phyloP scores from a whole-genome alignment of 2,797 vertebrate genomes.

The Chlorospingus semifuscus region DNA sequence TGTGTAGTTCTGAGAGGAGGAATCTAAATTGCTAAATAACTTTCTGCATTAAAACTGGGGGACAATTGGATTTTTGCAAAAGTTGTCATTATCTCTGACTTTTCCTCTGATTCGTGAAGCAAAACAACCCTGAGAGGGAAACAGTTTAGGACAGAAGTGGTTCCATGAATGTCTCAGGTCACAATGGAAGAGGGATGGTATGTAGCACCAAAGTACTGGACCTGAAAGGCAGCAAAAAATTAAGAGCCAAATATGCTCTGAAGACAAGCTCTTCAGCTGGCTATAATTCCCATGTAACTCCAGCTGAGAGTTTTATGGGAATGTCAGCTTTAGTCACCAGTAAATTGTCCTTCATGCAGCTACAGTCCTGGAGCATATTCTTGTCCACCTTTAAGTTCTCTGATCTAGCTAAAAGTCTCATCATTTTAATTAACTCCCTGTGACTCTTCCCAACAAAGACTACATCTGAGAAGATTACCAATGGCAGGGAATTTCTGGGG shows the following conservation, averaged over 20 bases:
- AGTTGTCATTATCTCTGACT: not conserved
- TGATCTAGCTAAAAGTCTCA: not conserved
- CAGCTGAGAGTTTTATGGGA: not conserved
- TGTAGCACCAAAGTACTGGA: not conserved
- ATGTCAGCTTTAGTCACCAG: not conserved
- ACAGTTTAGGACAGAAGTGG: not conserved
- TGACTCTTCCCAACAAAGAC: not conserved
- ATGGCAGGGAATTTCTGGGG: not conserved
- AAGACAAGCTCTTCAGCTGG: not conserved
- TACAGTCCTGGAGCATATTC: not conserved
- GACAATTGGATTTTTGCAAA: not conserved
- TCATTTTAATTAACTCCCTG: not conserved
- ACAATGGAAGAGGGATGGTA: not conserved
- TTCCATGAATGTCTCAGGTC: not conserved
- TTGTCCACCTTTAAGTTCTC: not conserved
- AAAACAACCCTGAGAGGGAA: not conserved
- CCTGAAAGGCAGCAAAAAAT: not conserved
- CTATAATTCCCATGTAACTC: not conserved
- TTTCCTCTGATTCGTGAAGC: not conserved
- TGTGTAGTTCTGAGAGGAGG: not conserved
- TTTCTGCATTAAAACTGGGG: not conserved
- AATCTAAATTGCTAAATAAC: not conserved
- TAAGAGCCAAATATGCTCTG: not conserved
- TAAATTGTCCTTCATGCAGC: not conserved
- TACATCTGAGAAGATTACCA: not conserved